Evolutionary conservation across 2,113 vertebrate genomes (phyloP), one percentile per base, ranked within the genome.

Genomic region (Romanogobio albipinnatus): DNA sequence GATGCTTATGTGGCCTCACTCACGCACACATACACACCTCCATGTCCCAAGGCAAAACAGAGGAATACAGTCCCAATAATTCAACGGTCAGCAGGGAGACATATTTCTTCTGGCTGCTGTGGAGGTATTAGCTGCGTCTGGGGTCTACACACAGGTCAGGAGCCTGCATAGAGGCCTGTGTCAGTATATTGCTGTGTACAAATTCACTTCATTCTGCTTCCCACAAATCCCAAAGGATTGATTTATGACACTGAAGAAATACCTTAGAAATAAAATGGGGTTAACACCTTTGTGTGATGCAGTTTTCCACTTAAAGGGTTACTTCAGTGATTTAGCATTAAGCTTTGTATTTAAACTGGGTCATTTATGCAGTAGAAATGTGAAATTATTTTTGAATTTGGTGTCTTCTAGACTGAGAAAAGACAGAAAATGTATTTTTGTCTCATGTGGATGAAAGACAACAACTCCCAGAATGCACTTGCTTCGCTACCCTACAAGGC

Each of bases 41-140:
- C 13, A 56, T 43, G 29, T 71, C 64, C 66, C 22, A 73, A 71
- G 49, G 81, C 49, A 82, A 82, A 82, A 49, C 1, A 19, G 26
- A 51, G 24, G 10, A 11, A 71, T 53, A 56, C 66, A 82, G 11
- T 3, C 24, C 24, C 62, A 51, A 82, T 82, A 58, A 82, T 24
- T 82, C 66, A 82, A 22, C 22, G 19, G 26, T 81, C 79, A 68
- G 62, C 24, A 58, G 66, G 49, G 81, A 82, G 81, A 24, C 29
- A 71, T 58, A 73, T 73, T 73, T 82, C 66, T 71, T 39, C 43
- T 51, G 24, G 45, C 4, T 51, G 45, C n/a, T 56, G 66, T 82
- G 49, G 51, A 82, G 29, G 66, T 71, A 82, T 82, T 82, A 26
- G 49, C 29, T n/a, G 29, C 5, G 0, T 58, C 19, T 71, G 66